Base-by-base conservation (phyloP, 92 coral and sea anemone genomes). In the Siderastrea radians region DNA sequence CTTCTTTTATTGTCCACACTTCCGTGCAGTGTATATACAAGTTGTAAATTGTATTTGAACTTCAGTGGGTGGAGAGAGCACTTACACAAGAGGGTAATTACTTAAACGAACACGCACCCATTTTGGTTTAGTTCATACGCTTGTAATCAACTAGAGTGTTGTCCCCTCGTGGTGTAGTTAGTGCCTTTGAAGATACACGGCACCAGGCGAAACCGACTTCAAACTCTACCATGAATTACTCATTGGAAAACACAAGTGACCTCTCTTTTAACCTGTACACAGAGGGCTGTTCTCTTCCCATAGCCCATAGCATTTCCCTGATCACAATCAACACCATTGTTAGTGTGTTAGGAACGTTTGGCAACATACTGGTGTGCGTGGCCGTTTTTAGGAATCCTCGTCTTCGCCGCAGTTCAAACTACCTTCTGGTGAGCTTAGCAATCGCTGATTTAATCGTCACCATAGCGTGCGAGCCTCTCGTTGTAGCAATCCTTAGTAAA, bases 361-460 rank as follows among this genome's bases (percentile, higher is more conserved):
- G 93, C 15, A 90, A 90, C 68, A 3, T 90, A 57, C 77, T 86
- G 71, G 88, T 90, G 65, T 72, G 88, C 17, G 58, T 90, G 74
- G 93, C 88, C 9, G 87, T 90, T 4, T 54, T n/a, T 1, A 74
- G 49, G 50, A 90, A 77, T 68, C 84, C 82, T 26, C 88, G 88
- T 47, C 90, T 85, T 12, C 86, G 93, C 62, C 69, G 93, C 26
- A 53, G 84, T n/a, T 79, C 90, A 15, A 86, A 90, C 90, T 90
- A 70, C 67, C 89, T 90, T 46, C 90, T 90, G 13, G 51, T 90
- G 58, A 90, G 93, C 73, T 79, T 90, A 57, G 93, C 93, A 5
- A 54, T 90, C 19, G 93, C 93, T 50, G 93, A 90, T 75, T 80
- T 90, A 54, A 58, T 90, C 49, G 94, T 91, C 68, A 87, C 94